A percentile compares a stretch with the other conserved stretches of the same genome.
Evolutionary conservation across 2,113 vertebrate species (phyloP).

Genomic region (Vidua chalybeata): DNA sequence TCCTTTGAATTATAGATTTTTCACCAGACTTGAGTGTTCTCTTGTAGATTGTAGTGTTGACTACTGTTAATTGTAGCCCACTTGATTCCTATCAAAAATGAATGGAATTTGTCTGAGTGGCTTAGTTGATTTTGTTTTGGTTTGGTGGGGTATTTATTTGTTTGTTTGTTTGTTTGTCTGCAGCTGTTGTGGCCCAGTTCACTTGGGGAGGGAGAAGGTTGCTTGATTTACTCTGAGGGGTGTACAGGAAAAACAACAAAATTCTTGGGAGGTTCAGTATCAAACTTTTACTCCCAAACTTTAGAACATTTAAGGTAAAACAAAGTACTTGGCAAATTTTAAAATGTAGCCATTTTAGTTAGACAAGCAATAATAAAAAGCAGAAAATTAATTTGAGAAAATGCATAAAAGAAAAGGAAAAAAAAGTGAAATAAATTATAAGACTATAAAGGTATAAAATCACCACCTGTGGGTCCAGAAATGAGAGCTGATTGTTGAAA

Average conservation of each 20-base stretch:
- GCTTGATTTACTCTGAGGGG: background rate
- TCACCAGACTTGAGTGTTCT: background rate
- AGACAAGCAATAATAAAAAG: background rate
- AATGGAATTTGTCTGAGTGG: background rate
- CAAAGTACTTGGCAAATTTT: background rate
- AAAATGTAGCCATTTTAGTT: background rate
- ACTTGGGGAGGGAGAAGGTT: background rate
- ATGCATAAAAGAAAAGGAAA: background rate
- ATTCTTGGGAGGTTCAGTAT: fast-evolving
- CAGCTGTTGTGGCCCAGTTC: background rate
- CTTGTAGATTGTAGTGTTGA: background rate
- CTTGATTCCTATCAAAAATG: background rate
- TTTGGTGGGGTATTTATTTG: background rate
- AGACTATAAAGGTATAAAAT: background rate
- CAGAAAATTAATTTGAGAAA: background rate
- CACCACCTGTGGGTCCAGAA: background rate
- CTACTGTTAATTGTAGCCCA: background rate
- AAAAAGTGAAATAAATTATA: background rate
- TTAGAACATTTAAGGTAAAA: background rate
- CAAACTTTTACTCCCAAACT: background rate
- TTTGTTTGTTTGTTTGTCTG: background rate
- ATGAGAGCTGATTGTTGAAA: background rate
- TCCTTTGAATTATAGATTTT: background rate
- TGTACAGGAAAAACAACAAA: background rate
- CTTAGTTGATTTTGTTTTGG: background rate